A percentile compares a stretch with the other conserved stretches of the same genome.
These are phyloP conservation scores for Polypterus bichir DNA, from an alignment of 2,113 vertebrate genomes.

Conservation along the genomic window DNA sequence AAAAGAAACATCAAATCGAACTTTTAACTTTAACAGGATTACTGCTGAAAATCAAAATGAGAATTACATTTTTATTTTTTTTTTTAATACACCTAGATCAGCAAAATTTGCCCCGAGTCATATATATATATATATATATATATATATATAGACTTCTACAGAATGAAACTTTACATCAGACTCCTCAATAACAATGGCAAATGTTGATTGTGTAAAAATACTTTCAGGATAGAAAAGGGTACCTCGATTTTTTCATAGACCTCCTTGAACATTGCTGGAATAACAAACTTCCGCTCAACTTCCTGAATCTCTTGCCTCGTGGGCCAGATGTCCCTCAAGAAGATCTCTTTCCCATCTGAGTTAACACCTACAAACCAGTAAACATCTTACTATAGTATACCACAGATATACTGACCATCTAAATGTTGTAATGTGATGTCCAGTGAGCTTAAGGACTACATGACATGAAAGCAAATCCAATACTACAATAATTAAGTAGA, in stretches of 20 bases:
- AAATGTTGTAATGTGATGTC: no score
- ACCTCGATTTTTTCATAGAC: conserved; percentile 96
- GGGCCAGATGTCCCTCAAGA: conserved; percentile 90
- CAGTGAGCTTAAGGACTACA: no score
- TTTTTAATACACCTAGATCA: background rate
- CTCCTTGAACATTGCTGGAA: conserved; percentile 95
- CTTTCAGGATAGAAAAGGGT: conserved; percentile 9
- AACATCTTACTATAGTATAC: no score
- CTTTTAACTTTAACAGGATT: background rate
- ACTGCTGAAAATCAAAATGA: background rate
- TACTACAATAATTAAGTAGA: no score
- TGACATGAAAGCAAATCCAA: no score
- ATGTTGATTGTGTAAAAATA: background rate
- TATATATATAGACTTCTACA: no score
- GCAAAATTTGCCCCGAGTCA: background rate
- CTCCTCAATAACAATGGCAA: background rate
- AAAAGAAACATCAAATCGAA: background rate
- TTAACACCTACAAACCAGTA: conserved; percentile 47
- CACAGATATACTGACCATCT: no score
- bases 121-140: no score
- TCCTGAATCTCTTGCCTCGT: conserved; percentile 82
- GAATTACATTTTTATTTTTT: no score
- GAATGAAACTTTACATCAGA: background rate
- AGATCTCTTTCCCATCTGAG: conserved; percentile 61
- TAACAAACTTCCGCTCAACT: conserved; percentile 73